phyloP scores from a whole-genome alignment of 37 sponge, comb jelly and placozoan species.

The Hormiphora californensis region DNA sequence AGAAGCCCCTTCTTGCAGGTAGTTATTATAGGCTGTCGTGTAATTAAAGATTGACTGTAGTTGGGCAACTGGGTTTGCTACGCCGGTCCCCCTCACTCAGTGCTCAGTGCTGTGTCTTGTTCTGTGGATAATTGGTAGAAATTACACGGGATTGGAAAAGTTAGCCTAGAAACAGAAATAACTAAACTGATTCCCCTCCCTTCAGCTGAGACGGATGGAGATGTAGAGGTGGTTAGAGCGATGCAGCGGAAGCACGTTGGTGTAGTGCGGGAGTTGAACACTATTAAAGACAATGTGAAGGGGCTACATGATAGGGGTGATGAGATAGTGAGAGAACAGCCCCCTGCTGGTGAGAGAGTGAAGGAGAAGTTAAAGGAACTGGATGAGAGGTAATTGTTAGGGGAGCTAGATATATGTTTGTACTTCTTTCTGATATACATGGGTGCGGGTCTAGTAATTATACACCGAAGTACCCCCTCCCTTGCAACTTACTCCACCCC shows the following conservation, averaged over 20 bases:
- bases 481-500: no score
- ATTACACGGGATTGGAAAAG: no score
- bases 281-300: neutral
- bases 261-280: conserved; percentile 8
- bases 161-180: no score
- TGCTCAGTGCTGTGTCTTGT: no score
- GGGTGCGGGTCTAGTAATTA: no score
- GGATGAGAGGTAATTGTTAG: conserved; percentile 13
- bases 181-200: neutral
- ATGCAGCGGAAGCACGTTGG: conserved; percentile 53
- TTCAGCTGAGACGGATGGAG: conserved; percentile 6
- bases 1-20: conserved; percentile 33
- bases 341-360: neutral
- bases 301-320: neutral
- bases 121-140: no score
- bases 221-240: conserved; percentile 9
- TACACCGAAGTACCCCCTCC: no score
- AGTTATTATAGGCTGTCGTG: no score
- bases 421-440: no score
- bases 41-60: neutral
- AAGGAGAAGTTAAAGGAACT: conserved; percentile 35
- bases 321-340: neutral
- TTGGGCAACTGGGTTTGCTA: neutral
- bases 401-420: no score
- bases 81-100: no score